Evolutionary conservation across 2,113 vertebrate genomes (phyloP).

Genomic region (Xiphophorus maculatus): DNA sequence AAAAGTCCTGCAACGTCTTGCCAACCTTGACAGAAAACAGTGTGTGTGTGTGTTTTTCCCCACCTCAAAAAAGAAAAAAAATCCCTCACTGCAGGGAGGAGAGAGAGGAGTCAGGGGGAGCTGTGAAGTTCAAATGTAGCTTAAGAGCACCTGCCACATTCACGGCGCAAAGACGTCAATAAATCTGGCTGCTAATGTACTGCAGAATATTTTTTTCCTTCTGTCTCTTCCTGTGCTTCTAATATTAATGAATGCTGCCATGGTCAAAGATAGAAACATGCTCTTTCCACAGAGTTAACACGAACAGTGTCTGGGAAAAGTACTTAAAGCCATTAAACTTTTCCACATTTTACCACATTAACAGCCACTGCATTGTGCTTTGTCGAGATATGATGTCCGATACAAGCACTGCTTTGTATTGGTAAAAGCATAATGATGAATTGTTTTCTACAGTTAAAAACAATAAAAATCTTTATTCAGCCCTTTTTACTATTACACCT

Average conservation of each 20-base stretch:
- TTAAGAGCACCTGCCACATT: conserved; percentile 76
- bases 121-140: conserved; percentile 59
- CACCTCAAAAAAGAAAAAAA: neutral
- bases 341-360: neutral
- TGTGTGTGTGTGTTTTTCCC: neutral
- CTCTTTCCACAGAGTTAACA: conserved; percentile 63
- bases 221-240: conserved; percentile 52
- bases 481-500: too few species aligned
- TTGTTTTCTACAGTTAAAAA: too few species aligned
- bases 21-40: conserved; percentile 59
- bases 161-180: conserved; percentile 73
- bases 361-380: neutral
- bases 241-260: conserved; percentile 79
- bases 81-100: conserved; percentile 42
- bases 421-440: too few species aligned
- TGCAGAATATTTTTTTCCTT: conserved; percentile 59
- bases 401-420: neutral
- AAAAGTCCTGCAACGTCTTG: conserved; percentile 59
- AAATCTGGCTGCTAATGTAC: conserved; percentile 79
- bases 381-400: neutral
- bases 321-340: neutral
- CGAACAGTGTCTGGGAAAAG: conserved; percentile 14
- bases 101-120: conserved; percentile 41
- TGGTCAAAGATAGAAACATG: conserved; percentile 64
- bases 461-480: too few species aligned